phyloP scores from a whole-genome alignment of 37 sponge, comb jelly and placozoan genomes.

The Diacarnus erythraeanus region DNA sequence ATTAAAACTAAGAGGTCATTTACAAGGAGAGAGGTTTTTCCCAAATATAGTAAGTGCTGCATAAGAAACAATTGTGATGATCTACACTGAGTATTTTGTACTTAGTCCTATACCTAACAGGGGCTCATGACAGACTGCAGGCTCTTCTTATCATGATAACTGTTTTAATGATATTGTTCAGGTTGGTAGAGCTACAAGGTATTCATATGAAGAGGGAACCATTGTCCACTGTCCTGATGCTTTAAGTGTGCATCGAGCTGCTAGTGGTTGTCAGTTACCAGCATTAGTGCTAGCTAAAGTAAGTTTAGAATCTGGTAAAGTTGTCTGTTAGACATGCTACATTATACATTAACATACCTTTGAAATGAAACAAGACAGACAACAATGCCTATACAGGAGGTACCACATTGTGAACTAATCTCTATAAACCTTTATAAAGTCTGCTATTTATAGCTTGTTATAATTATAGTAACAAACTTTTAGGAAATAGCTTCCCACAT shows the following conservation, averaged over 20 bases:
- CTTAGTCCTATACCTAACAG: too few species aligned
- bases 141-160: not conserved
- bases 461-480: too few species aligned
- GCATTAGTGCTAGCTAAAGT: not conserved
- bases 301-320: not conserved
- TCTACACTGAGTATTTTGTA: too few species aligned
- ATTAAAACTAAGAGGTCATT: too few species aligned
- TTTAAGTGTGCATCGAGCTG: not conserved
- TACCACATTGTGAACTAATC: too few species aligned
- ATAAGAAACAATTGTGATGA: too few species aligned
- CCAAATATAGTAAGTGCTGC: not conserved
- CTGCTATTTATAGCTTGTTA: too few species aligned
- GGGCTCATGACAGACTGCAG: not conserved
- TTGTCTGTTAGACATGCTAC: not conserved
- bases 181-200: not conserved
- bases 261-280: not conserved
- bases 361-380: not conserved
- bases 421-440: too few species aligned
- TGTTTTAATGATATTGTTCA: too few species aligned
- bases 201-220: not conserved
- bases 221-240: not conserved
- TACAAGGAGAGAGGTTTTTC: not conserved
- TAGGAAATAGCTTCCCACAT: too few species aligned
- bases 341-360: too few species aligned
- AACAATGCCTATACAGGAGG: not conserved